These are phyloP conservation scores for Eubucco bourcierii DNA, from an alignment of 2,113 vertebrate species.

Conservation along the genomic window DNA sequence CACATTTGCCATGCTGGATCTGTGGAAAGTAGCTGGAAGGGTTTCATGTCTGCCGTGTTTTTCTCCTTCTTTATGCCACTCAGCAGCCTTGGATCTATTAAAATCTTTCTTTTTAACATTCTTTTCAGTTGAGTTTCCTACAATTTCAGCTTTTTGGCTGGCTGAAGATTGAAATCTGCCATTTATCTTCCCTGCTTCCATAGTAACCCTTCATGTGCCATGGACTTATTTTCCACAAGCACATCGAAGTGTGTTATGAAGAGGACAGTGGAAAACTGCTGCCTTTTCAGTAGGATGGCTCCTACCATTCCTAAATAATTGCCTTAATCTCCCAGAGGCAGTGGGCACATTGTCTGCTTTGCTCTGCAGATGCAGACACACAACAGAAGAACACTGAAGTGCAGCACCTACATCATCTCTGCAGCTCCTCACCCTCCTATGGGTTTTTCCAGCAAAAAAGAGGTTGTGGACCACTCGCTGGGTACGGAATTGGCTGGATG, in stretches of 20 bases:
- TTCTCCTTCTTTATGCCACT: background rate
- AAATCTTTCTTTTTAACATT: background rate
- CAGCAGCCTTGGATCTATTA: slow-evolving; percentile 7
- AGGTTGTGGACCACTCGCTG: no score
- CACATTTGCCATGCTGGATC: background rate
- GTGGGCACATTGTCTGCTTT: background rate
- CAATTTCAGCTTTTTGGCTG: slow-evolving; percentile 25
- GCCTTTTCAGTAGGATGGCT: background rate
- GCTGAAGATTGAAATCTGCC: background rate
- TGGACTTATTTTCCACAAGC: background rate
- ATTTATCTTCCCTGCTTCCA: background rate
- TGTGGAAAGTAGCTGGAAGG: slow-evolving; percentile 16
- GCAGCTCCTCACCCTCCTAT: background rate
- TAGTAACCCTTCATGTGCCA: background rate
- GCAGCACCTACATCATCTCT: background rate
- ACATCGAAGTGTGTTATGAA: background rate
- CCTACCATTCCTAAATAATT: no score
- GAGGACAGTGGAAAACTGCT: background rate
- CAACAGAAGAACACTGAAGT: background rate
- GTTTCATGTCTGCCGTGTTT: background rate
- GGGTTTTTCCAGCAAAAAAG: background rate
- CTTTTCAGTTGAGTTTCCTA: slow-evolving; percentile 5
- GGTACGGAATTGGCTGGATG: no score
- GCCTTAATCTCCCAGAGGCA: background rate
- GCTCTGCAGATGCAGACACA: accelerated